These are phyloP conservation scores for Candidula unifasciata DNA, from an alignment of 2,888 invertebrate genomes.

Conservation along the genomic window DNA sequence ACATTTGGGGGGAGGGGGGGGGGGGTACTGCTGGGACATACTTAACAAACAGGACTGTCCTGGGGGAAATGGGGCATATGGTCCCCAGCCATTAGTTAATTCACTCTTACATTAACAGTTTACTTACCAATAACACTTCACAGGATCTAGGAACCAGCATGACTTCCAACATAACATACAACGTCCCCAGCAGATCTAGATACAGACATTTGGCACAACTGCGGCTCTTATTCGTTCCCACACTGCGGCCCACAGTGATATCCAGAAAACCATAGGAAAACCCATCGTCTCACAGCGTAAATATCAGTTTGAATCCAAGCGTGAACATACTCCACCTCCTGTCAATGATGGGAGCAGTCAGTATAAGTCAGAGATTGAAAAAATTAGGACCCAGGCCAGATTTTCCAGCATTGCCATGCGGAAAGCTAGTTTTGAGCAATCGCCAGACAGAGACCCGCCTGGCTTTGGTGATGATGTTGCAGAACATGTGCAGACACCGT, in stretches of 20 bases:
- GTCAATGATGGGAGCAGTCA: conserved; percentile 55
- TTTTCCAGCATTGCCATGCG: conserved; percentile 74
- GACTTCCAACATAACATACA: conserved; percentile 55
- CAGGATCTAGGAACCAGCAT: conserved; percentile 47
- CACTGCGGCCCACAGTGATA: conserved; percentile 64
- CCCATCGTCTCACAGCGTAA: conserved; percentile 68
- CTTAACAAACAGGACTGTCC: too few species aligned
- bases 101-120: too few species aligned
- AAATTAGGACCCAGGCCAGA: conserved; percentile 78
- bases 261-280: conserved; percentile 55
- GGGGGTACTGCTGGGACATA: too few species aligned
- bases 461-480: conserved; percentile 38
- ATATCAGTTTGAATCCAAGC: conserved; percentile 67
- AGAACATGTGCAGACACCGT: conserved; percentile 30
- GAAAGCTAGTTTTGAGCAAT: conserved; percentile 75
- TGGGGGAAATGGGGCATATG: too few species aligned
- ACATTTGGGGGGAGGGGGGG: too few species aligned
- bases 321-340: conserved; percentile 58
- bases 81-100: too few species aligned
- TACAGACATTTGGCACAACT: conserved; percentile 67
- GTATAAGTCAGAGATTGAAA: conserved; percentile 71
- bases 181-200: conserved; percentile 58
- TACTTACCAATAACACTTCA: background rate
- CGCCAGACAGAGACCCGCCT: conserved; percentile 56
- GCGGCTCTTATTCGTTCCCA: conserved; percentile 70